A percentile compares a stretch with the other conserved stretches of the same genome.
Conservation (phyloP, 2,113 vertebrate genomes). For the Elachura formosa region DNA sequence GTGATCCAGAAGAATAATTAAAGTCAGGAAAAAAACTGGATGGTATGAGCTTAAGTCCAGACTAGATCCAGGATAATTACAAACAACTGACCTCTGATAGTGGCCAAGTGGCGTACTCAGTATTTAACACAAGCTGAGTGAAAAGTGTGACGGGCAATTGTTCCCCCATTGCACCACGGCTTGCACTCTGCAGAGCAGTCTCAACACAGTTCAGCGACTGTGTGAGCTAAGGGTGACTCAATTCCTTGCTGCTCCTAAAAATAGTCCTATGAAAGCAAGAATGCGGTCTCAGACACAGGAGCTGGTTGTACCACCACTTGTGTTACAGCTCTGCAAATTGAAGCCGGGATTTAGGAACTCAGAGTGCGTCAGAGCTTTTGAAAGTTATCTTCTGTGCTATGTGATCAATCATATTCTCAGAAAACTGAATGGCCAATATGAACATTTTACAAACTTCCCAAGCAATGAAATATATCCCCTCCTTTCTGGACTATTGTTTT, state of each 20-base stretch:
- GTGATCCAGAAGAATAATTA: not conserved
- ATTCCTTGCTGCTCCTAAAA: not conserved
- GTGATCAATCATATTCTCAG: not conserved
- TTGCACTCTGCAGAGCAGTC: not conserved
- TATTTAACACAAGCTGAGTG: not conserved
- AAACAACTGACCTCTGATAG: not conserved
- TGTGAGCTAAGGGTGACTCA: not conserved
- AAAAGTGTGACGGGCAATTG: not conserved
- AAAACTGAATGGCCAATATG: not conserved
- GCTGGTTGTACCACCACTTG: not conserved
- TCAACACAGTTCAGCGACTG: not conserved
- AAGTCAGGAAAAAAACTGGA: not conserved
- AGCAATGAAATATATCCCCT: not conserved
- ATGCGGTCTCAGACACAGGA: not conserved
- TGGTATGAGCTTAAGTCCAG: not conserved
- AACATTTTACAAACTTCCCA: not conserved
- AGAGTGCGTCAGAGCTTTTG: not conserved
- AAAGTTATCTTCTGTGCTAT: not conserved
- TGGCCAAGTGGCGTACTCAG: rapidly evolving
- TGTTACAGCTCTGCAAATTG: not conserved
- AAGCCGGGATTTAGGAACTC: not conserved
- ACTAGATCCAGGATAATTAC: not conserved
- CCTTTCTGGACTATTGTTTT: not conserved
- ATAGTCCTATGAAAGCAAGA: not conserved
- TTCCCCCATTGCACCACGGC: not conserved